Evolutionary conservation across 2,113 vertebrate species (phyloP), one percentile per base, ranked within the genome.

Genomic region (Phodopus roborovskii): DNA sequence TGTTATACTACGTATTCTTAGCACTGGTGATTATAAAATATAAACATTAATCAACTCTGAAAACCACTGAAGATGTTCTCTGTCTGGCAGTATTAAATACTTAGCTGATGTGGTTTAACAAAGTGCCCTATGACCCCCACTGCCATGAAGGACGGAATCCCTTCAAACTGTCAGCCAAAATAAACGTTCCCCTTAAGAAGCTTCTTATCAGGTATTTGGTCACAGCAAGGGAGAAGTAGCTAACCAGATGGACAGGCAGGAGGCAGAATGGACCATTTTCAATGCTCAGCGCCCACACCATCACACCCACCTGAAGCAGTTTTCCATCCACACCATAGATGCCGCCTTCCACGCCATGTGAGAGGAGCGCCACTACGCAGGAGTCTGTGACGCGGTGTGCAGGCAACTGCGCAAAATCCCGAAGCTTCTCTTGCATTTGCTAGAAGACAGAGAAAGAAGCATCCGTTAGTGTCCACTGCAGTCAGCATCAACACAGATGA

Each of bases 341-440:
- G 0, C 99, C 99, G 60, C 99, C 99, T 36, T 99, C 99, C 78
- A 99, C 98, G 28, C 99, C 99, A 0, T 99, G 99, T 3, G 99
- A 99, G 42, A 99, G 99, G 75, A 99, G 98, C 88, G 99, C 99
- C 91, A 99, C 98, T 79, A 99, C 98, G 96, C 99, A 99, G 92
- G 99, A 99, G 98, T 99, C 99, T 33, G 98, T 97, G 28, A 96
- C 86, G 19, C 91, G 97, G 96, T 99, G 99, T 28, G 98, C 98
- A 6, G 96, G 97, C 1, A 96, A 97, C 94, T 98, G 98, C 70
- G 98, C 98, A 93, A 99, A 99, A 19, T 94, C 98, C 97, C 99
- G 98, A 26, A 99, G 98, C n/a, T 99, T 98, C 12, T 95, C 97
- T 78, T 98, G 98, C 99, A 99, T 99, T 90, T 98, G 98, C 99